Percentiles rank a stretch among this genome's conserved stretches.
Evolutionary conservation across 1,140 invertebrate genomes (phyloP).

Genomic region (Hyphantria cunea): DNA sequence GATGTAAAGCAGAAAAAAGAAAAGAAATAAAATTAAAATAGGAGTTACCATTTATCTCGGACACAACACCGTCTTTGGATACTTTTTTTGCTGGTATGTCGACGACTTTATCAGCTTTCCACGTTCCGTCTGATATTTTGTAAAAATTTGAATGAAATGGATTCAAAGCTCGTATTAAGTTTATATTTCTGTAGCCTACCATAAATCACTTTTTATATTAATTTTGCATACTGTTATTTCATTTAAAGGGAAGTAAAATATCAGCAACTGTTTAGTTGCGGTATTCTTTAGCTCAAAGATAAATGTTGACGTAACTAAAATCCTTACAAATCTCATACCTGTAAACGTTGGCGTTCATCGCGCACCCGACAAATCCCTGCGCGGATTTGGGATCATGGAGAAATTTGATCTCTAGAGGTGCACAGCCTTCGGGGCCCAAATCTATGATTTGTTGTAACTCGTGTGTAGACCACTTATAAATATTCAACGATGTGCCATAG

Average conservation of each 20-base stretch:
- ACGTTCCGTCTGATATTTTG: constrained; percentile 84
- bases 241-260: too few relatives aligned
- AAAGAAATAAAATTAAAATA: background rate
- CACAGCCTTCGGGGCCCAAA: constrained; percentile 91
- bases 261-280: too few relatives aligned
- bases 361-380: constrained; percentile 94
- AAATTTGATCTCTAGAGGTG: constrained; percentile 97
- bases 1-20: too few relatives aligned
- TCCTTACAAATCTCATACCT: constrained; percentile 85
- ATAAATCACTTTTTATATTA: too few relatives aligned
- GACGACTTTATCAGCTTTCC: constrained; percentile 91
- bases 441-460: constrained; percentile 92
- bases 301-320: constrained; percentile 64
- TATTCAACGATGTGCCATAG: constrained; percentile 93
- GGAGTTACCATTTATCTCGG: constrained; percentile 41
- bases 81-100: constrained; percentile 89
- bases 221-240: too few relatives aligned
- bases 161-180: constrained; percentile 14
- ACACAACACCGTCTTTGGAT: constrained; percentile 76
- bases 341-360: constrained; percentile 89
- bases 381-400: constrained; percentile 92
- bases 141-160: constrained; percentile 83
- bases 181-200: too few relatives aligned
- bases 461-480: constrained; percentile 94
- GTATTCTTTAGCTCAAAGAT: background rate